Evolutionary conservation across 1,140 invertebrate genomes (phyloP).

Genomic region (Heliconius congener): DNA sequence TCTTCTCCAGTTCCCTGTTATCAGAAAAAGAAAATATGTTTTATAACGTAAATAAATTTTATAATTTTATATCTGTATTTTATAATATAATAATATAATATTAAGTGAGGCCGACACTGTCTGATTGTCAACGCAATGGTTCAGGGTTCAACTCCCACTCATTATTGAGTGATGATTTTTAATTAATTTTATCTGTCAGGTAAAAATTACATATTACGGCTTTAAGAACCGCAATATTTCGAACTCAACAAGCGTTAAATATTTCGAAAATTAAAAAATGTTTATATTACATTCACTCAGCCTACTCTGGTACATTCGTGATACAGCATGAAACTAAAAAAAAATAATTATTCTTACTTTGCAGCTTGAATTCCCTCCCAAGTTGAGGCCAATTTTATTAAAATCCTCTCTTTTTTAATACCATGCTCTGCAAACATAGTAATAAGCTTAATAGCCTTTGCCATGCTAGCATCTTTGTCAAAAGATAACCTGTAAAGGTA

Average conservation of each 20-base stretch:
- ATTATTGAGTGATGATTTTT: too few relatives aligned
- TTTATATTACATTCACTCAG: too few relatives aligned
- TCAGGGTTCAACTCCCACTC: too few relatives aligned
- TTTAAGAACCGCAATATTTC: too few relatives aligned
- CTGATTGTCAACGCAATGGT: too few relatives aligned
- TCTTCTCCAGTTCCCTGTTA: conserved; percentile 91
- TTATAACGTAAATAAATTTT: background rate
- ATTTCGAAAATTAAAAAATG: too few relatives aligned
- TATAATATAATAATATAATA: too few relatives aligned
- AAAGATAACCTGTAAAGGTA: conserved; percentile 91
- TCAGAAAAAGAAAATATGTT: conserved; percentile 51
- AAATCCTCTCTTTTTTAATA: conserved; percentile 94
- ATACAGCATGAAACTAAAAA: background rate
- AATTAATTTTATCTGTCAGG: too few relatives aligned
- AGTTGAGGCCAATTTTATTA: conserved; percentile 98
- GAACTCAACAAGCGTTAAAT: too few relatives aligned
- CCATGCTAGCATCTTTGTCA: conserved; percentile 94
- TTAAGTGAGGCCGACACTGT: too few relatives aligned
- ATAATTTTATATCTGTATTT: too few relatives aligned
- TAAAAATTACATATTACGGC: too few relatives aligned
- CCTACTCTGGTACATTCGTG: background rate
- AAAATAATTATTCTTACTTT: conserved; percentile 83
- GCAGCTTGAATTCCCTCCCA: conserved; percentile 98
- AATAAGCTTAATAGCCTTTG: conserved; percentile 94
- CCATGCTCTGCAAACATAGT: conserved; percentile 94